Evolutionary conservation across 2,113 vertebrate species (phyloP).

Genomic region (Condylura cristata): DNA sequence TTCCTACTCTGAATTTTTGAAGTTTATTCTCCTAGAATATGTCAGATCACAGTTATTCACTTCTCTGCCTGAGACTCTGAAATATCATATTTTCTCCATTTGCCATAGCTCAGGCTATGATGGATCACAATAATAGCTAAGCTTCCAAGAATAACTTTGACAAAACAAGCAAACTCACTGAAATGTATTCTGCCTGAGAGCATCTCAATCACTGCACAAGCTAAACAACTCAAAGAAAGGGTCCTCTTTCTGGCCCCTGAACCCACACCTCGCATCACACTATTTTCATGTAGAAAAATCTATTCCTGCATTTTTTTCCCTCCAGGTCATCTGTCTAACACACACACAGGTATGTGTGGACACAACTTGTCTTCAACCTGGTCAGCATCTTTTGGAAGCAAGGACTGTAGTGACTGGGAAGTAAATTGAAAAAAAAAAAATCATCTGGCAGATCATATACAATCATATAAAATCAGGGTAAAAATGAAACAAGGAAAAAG

Average conservation of each 20-base stretch:
- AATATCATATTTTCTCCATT: neutral
- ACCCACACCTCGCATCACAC: neutral
- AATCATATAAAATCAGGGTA: neutral
- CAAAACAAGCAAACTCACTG: neutral
- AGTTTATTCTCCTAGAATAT: neutral
- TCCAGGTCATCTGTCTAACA: neutral
- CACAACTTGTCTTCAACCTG: neutral
- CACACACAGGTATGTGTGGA: neutral
- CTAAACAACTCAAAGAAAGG: neutral
- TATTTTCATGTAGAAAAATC: slow-evolving; percentile 19
- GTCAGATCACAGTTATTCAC: neutral
- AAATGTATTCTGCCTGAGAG: neutral
- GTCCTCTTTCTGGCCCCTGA: neutral
- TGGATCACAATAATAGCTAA: neutral
- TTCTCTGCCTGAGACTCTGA: neutral
- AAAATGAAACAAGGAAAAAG: neutral
- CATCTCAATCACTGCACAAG: neutral
- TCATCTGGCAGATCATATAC: neutral
- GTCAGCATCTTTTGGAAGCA: neutral
- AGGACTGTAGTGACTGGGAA: neutral
- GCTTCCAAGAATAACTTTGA: neutral
- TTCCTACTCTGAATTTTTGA: neutral
- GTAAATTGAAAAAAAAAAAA: neutral
- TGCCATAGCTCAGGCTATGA: neutral
- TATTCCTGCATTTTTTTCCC: neutral